phyloP scores from a whole-genome alignment of 2,797 vertebrate genomes.

The Rhadinocentrus ornatus region DNA sequence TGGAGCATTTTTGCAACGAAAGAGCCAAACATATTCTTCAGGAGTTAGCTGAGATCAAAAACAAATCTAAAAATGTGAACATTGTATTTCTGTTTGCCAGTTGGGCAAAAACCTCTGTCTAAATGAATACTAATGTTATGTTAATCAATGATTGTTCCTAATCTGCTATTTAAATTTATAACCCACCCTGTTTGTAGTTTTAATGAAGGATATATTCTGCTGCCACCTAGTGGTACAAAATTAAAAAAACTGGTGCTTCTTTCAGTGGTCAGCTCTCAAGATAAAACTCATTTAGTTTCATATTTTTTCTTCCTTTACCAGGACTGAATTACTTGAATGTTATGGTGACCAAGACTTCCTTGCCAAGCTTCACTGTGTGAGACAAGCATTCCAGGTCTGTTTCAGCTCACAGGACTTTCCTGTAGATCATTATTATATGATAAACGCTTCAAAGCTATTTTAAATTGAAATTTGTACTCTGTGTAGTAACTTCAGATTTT shows the following conservation, averaged over 20 bases:
- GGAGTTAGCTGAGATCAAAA: neutral
- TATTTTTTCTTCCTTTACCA: constrained; percentile 58
- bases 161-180: neutral
- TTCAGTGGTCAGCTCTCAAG: neutral
- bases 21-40: neutral
- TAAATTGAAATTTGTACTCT: neutral
- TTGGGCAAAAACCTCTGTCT: neutral
- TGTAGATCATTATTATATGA: neutral
- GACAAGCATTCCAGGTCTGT: constrained; percentile 94
- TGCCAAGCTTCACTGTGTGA: constrained; percentile 94
- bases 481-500: neutral
- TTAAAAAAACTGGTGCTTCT: neutral
- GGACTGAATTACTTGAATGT: constrained; percentile 95
- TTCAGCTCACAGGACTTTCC: neutral
- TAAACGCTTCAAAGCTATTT: no score
- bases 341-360: constrained; percentile 96
- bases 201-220: neutral
- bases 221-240: neutral
- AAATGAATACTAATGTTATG: neutral
- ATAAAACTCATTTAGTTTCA: neutral
- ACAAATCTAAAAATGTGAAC: neutral
- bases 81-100: neutral
- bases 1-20: neutral
- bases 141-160: neutral
- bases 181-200: neutral